Evolutionary conservation across 2,797 vertebrate genomes (phyloP), one percentile per base, ranked within the genome.

Genomic region (Acestrorhynchus altus): DNA sequence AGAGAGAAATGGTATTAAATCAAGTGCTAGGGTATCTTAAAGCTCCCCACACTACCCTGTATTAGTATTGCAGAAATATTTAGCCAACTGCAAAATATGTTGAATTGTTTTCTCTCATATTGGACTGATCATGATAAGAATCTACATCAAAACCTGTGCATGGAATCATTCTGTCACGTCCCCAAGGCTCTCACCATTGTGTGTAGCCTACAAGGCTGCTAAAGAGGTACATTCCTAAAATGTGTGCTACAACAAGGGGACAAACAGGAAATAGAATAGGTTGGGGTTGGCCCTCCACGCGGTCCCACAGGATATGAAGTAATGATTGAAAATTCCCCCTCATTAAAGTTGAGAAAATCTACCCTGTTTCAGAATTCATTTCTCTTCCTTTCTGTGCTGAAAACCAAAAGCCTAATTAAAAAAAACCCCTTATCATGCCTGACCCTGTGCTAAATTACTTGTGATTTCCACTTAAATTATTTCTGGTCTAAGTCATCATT

Each of bases 201-300:
- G 26, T 68, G 24, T 31, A 42, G 47, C 1, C 47, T 49, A 66
- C 15, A 6, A 9, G 52, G 66, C 74, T 35, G 44, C 16, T 47
- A 52, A 18, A 31, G 18, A 47, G 4, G 20, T 35, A 68, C 46
- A 49, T 68, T 68, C 46, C 24, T 31, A 64, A 67, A 49, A 47
- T 8, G 10, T 20, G 47, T 20, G 8, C 16, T 46, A 67, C 22
- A 67, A 67, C 52, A 35, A 40, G 5, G 20, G 63, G 20, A 51
- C 60, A 61, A 72, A 72, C 68, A 76, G 79, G 79, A 76, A 80
- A 71, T 52, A 31, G 60, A 76, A 42, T 12, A 61, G 24, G 52
- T 52, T 63, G 18, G 64, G 56, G 35, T 61, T 67, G 52, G 40
- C 16, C 4, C 46, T 52, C 9, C 16, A 26, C 63, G 31, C n/a